These are phyloP conservation scores for Trissolcus basalis DNA, from an alignment of 1,140 invertebrate species.

Conservation along the genomic window DNA sequence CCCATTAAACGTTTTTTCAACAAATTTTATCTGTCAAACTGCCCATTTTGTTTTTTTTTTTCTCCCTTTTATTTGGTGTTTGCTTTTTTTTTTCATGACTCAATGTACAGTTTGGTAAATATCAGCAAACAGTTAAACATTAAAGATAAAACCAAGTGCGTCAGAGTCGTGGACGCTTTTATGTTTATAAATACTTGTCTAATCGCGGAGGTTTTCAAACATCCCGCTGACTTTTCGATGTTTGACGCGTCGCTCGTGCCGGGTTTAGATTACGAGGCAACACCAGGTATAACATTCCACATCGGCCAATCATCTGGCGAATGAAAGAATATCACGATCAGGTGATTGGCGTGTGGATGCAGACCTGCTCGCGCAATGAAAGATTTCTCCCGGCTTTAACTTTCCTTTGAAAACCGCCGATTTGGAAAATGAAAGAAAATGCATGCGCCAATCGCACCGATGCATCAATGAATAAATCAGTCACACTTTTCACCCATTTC, in stretches of 20 bases:
- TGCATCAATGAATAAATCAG: slow-evolving; percentile 25
- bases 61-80: too few species aligned
- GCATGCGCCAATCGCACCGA: slow-evolving; percentile 5
- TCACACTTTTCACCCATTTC: slow-evolving; percentile 15
- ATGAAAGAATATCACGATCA: slow-evolving; percentile 36
- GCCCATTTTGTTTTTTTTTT: too few species aligned
- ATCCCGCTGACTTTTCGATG: slow-evolving; percentile 32
- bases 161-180: slow-evolving; percentile 1
- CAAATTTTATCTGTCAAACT: not conserved
- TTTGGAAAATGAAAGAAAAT: slow-evolving; percentile 54
- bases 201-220: slow-evolving; percentile 14
- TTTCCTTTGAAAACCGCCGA: slow-evolving; percentile 38
- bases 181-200: slow-evolving; percentile 20
- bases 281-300: slow-evolving; percentile 38
- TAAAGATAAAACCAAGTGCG: slow-evolving; percentile 6
- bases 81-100: too few species aligned
- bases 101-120: too few species aligned
- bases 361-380: slow-evolving; percentile 26
- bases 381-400: slow-evolving; percentile 45
- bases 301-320: slow-evolving; percentile 43
- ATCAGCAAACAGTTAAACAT: too few species aligned
- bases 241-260: slow-evolving; percentile 52
- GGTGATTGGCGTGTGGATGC: slow-evolving; percentile 44
- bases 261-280: slow-evolving; percentile 19
- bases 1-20: too few species aligned